Conservation (phyloP, 2,888 invertebrate species). For the Anthophora plumipes region DNA sequence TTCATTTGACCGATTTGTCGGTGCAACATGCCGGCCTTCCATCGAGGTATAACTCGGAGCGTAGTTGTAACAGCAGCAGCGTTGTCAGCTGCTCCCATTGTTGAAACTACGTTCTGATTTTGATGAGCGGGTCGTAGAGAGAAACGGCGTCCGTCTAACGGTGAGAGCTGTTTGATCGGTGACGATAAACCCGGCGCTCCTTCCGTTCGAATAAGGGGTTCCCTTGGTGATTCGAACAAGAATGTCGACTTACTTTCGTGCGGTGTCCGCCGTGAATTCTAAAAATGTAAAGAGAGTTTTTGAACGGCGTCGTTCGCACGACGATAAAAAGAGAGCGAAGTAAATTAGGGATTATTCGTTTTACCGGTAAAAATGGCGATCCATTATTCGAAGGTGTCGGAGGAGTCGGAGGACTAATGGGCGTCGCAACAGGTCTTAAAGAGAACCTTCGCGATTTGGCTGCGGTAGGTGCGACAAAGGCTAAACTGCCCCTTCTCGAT, state of each 20-base stretch:
- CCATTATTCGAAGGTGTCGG: constrained; percentile 68
- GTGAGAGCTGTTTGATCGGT: constrained; percentile 66
- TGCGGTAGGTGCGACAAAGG: constrained; percentile 4
- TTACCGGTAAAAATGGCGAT: constrained; percentile 71
- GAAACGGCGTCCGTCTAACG: constrained; percentile 71
- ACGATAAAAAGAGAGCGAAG: no score
- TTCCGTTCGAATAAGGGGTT: constrained; percentile 79
- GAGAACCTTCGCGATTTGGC: constrained; percentile 78
- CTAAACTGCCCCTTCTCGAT: constrained; percentile 72
- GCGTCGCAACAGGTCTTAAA: constrained; percentile 78
- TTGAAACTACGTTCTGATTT: constrained; percentile 35
- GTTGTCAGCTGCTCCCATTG: not conserved
- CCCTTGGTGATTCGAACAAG: constrained; percentile 76
- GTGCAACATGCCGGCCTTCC: constrained; percentile 82
- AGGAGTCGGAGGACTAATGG: constrained; percentile 71
- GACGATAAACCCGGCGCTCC: constrained; percentile 77
- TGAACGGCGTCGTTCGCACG: no score
- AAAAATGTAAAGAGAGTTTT: not conserved
- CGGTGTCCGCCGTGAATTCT: constrained; percentile 47
- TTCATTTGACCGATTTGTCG: constrained; percentile 80
- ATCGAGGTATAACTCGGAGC: constrained; percentile 76
- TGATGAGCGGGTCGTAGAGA: constrained; percentile 79
- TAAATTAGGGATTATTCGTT: not conserved
- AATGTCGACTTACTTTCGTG: constrained; percentile 61
- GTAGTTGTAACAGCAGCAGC: not conserved